Evolutionary conservation across 2,113 vertebrate genomes (phyloP).

Genomic region (Manacus vitellinus): DNA sequence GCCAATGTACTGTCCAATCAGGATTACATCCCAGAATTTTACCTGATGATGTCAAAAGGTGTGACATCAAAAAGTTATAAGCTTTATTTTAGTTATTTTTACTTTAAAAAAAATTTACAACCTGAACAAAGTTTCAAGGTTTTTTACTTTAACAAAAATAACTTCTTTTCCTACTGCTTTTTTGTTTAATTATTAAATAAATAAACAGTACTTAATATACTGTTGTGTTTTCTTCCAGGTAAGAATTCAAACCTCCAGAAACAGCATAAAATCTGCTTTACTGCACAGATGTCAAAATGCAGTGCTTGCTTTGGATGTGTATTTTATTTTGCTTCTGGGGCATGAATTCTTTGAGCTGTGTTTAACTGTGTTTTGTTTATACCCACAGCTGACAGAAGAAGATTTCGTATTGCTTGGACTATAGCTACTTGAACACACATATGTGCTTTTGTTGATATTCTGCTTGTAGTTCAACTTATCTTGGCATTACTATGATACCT

Average conservation of each 20-base stretch:
- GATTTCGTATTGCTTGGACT: background rate
- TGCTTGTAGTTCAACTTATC: background rate
- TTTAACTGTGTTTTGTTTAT: background rate
- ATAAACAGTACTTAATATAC: fast-evolving
- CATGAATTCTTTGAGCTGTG: background rate
- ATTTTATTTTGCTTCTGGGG: background rate
- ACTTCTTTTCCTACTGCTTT: background rate
- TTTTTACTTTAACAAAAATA: background rate
- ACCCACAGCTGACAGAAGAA: background rate
- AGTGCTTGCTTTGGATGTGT: background rate
- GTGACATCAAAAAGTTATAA: background rate
- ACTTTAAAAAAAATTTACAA: background rate
- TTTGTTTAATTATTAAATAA: background rate
- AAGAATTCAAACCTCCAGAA: background rate
- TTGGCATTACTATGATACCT: too few relatives aligned
- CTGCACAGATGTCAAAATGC: background rate
- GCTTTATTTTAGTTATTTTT: background rate
- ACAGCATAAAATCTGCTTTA: background rate
- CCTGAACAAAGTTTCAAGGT: background rate
- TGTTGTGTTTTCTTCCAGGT: background rate
- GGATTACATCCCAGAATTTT: background rate
- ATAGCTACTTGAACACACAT: background rate
- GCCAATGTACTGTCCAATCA: background rate
- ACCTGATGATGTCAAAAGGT: background rate
- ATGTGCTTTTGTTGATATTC: background rate